These are phyloP conservation scores for Crambe crambe DNA, from an alignment of 37 sponge, comb jelly and placozoan genomes.

Conservation along the genomic window DNA sequence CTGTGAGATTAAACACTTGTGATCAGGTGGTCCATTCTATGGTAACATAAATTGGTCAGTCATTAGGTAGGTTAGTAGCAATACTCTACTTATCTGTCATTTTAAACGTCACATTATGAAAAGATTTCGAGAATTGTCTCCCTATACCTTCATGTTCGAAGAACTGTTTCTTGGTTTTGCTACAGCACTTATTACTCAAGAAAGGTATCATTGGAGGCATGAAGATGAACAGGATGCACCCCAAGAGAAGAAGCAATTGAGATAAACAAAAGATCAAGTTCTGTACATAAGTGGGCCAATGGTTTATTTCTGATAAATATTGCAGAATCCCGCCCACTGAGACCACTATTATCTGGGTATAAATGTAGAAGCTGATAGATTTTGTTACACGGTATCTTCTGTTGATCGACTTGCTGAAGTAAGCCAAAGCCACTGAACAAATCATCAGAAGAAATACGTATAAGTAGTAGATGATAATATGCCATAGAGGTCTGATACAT, in stretches of 20 bases:
- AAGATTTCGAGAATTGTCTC: no score
- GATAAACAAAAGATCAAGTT: neutral
- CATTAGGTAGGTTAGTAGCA: no score
- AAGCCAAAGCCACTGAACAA: neutral
- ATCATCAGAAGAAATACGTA: neutral
- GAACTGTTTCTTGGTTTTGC: no score
- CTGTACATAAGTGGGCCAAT: neutral
- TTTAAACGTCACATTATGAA: no score
- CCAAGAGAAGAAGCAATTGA: neutral
- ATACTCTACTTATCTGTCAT: no score
- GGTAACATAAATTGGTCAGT: no score
- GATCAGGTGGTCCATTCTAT: no score
- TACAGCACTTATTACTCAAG: no score
- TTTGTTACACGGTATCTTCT: neutral
- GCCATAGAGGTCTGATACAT: neutral
- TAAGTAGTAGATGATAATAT: neutral
- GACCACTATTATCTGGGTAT: neutral
- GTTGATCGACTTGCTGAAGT: neutral
- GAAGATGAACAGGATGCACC: neutral
- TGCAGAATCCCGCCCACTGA: neutral
- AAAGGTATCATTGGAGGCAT: neutral
- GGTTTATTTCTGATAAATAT: neutral
- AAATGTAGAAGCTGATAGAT: neutral
- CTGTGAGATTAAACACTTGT: no score
- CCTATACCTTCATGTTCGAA: no score